Evolutionary conservation across 2,888 invertebrate genomes (phyloP).

Genomic region (Microdon myrmicae): DNA sequence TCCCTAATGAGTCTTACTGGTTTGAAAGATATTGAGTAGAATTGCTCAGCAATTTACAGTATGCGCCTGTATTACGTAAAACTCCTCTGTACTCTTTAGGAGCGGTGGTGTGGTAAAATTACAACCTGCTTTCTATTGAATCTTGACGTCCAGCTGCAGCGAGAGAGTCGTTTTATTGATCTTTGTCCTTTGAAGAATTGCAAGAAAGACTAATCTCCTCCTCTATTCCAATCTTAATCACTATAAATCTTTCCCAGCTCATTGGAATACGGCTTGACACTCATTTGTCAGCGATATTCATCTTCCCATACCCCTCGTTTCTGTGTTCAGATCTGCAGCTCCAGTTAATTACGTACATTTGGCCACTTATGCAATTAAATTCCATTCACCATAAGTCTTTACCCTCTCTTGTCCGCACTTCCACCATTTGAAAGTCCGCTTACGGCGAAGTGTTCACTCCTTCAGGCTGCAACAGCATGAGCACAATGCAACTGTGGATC

Average conservation of each 20-base stretch:
- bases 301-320: constrained; percentile 4
- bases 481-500: constrained; percentile 17
- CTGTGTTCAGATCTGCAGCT: background rate
- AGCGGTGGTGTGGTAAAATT: too few species aligned
- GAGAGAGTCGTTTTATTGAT: too few species aligned
- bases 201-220: too few species aligned
- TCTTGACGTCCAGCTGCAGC: too few species aligned
- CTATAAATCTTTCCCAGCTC: constrained; percentile 28
- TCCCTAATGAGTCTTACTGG: too few species aligned
- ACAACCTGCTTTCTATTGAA: too few species aligned
- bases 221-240: constrained; percentile 7
- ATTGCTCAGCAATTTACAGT: too few species aligned
- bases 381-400: constrained; percentile 25
- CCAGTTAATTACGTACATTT: constrained; percentile 39
- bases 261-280: constrained; percentile 11
- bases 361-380: constrained; percentile 47
- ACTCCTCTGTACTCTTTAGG: too few species aligned
- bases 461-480: constrained; percentile 4
- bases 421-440: constrained; percentile 2
- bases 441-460: constrained; percentile 4
- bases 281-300: constrained; percentile 18
- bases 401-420: background rate
- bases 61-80: too few species aligned
- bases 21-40: too few species aligned
- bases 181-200: too few species aligned